phyloP scores from a whole-genome alignment of 1,140 invertebrate genomes.

The Hycleus cichorii region DNA sequence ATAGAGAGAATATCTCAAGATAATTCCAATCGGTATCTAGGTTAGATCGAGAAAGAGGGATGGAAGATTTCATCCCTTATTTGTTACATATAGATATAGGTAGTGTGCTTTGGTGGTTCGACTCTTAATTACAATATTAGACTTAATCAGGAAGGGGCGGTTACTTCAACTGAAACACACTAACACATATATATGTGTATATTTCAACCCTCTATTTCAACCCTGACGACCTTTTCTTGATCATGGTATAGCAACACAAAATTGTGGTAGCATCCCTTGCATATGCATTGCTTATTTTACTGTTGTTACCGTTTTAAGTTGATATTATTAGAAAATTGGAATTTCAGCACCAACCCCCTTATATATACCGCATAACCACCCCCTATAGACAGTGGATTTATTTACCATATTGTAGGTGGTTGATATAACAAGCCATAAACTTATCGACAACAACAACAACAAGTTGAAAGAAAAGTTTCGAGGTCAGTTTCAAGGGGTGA shows the following conservation, averaged over 20 bases:
- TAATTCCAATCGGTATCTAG: background rate
- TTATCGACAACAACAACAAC: too few species aligned
- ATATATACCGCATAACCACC: too few species aligned
- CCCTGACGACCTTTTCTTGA: too few species aligned
- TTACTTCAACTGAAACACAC: constrained; percentile 5
- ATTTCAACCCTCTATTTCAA: too few species aligned
- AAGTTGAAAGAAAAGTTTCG: too few species aligned
- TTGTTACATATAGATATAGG: constrained; percentile 6
- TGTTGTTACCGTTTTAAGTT: background rate
- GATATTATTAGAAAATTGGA: constrained; percentile 3
- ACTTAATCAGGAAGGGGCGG: constrained; percentile 17
- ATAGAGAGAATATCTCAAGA: too few species aligned
- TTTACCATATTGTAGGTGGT: too few species aligned
- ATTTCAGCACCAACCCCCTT: background rate
- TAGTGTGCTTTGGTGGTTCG: constrained; percentile 12
- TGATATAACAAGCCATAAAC: too few species aligned
- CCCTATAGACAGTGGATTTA: too few species aligned
- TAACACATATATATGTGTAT: background rate
- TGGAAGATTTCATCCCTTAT: background rate
- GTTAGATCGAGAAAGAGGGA: background rate
- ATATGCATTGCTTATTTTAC: constrained; percentile 16
- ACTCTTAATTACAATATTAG: constrained; percentile 18
- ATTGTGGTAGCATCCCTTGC: constrained; percentile 3
- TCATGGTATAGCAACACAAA: too few species aligned
- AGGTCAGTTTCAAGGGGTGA: too few species aligned